These are phyloP conservation scores for Archaeoteleia sp. DNA, from an alignment of 2,888 invertebrate genomes.

Conservation along the genomic window DNA sequence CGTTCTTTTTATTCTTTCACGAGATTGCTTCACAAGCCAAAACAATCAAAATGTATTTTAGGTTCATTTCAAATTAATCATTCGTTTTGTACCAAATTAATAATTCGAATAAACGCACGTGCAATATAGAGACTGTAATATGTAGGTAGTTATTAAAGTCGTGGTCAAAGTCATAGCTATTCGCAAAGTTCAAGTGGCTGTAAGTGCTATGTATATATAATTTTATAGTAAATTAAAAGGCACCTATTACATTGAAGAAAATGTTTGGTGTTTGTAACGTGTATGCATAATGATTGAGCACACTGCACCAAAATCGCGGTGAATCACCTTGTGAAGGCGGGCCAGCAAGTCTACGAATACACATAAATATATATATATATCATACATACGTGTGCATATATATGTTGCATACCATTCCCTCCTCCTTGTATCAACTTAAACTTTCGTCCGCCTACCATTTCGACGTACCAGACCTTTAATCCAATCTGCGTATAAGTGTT, in stretches of 20 bases:
- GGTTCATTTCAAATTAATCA: constrained; percentile 6
- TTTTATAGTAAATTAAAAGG: not conserved
- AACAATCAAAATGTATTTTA: constrained; percentile 22
- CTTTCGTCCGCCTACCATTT: constrained; percentile 50
- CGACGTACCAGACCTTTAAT: constrained; percentile 66
- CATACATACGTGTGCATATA: constrained; percentile 45
- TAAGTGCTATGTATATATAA: not conserved
- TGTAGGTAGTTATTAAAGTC: not conserved
- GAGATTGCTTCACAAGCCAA: constrained; percentile 19
- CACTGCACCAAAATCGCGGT: constrained; percentile 61
- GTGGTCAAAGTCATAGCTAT: not conserved
- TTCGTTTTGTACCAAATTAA: constrained; percentile 6
- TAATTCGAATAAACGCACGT: constrained; percentile 11
- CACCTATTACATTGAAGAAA: not conserved
- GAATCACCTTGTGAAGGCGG: constrained; percentile 71
- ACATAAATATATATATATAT: constrained; percentile 13
- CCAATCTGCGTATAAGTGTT: constrained; percentile 62
- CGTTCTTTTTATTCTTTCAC: constrained; percentile 28
- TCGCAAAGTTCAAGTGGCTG: not conserved
- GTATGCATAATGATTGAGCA: constrained; percentile 60
- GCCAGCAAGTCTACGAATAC: constrained; percentile 51
- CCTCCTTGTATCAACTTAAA: constrained; percentile 35
- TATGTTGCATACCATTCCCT: constrained; percentile 57
- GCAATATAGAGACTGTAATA: not conserved
- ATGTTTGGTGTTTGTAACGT: not conserved